Base-by-base conservation (phyloP, 2,888 invertebrate genomes). In the Hedya salicella region DNA sequence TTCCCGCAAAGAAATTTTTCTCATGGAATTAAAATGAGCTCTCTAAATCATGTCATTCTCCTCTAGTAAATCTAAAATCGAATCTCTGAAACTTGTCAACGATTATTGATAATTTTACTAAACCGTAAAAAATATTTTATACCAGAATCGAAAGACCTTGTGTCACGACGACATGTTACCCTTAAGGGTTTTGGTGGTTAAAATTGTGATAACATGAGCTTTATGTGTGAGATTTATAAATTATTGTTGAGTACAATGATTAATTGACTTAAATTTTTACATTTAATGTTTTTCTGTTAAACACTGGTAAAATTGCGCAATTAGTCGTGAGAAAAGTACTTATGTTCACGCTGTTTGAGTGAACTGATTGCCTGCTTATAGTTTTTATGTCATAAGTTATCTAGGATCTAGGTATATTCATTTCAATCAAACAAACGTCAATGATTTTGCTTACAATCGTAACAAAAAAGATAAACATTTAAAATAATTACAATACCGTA, bases 1-100 rank as follows among this genome's bases (percentile, higher is more conserved):
- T 83, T 89, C 89, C 89, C 89, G 89, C 89, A 89, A 86, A 66
- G 66, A 53, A 48, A 40, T 48, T 50, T 53, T 60, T 5, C 5
- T n/a, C 32, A 2, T 48, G 11, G 39, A n/a, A 36, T 36, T 6
- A 36, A 1, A 11, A 11, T 36, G 9, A 21, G 14, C 3, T 16
- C 8, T n/a, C 14, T 44, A 36, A 36, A 25, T 4, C 6, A 4
- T 4, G 25, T 6, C 3, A 25, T 25, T 25, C 25, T 4, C 25
- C 6, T 6, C 3, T 4, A 6, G 6, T 25, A 25, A 25, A 25
- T 25, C 25, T 4, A 25, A 25, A 25, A 25, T 25, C n/a, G 6
- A 25, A 4, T 4, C 25, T 3, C 25, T 25, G n/a, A n/a, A n/a
- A n/a, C n/a, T n/a, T n/a, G n/a, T n/a, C n/a, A n/a, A n/a, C n/a